Evolutionary conservation across 1,140 invertebrate genomes (phyloP).

Genomic region (Anthonomus grandis): DNA sequence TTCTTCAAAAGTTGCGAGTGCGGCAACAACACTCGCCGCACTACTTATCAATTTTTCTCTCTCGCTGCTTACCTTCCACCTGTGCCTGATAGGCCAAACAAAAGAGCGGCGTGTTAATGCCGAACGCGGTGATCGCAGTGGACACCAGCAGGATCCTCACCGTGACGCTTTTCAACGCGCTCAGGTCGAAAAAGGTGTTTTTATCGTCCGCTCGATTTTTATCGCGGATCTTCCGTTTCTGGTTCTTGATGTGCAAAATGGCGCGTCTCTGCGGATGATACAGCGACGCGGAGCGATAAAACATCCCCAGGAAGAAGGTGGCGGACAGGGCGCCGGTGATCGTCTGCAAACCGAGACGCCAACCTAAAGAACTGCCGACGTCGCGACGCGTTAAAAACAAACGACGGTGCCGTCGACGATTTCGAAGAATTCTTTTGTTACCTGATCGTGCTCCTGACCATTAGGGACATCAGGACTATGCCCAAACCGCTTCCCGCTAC

Average conservation of each 20-base stretch:
- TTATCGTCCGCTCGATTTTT: conserved; percentile 72
- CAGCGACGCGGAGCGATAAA: conserved; percentile 84
- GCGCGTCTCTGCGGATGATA: conserved; percentile 87
- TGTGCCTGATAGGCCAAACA: conserved; percentile 77
- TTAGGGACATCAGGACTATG: conserved; percentile 76
- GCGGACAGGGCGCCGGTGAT: conserved; percentile 79
- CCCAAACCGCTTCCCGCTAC: conserved; percentile 82
- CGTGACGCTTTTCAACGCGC: conserved; percentile 77
- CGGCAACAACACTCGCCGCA: too few relatives aligned
- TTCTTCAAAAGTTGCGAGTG: too few relatives aligned
- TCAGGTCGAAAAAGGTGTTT: conserved; percentile 82
- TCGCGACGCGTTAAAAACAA: neutral
- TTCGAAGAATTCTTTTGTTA: conserved; percentile 46
- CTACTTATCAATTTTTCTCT: too few relatives aligned
- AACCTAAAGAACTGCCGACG: conserved; percentile 82
- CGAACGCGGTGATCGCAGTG: conserved; percentile 70
- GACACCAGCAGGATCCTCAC: conserved; percentile 79
- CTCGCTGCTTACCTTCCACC: conserved; percentile 62
- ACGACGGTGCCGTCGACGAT: neutral
- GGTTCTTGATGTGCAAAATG: conserved; percentile 87
- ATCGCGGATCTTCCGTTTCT: conserved; percentile 79
- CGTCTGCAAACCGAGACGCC: conserved; percentile 81
- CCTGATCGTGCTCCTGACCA: conserved; percentile 76
- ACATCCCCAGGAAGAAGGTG: conserved; percentile 83
- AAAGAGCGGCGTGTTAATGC: conserved; percentile 84